Evolutionary conservation across 2,797 vertebrate genomes (phyloP).

Genomic region (Iguana delicatissima): DNA sequence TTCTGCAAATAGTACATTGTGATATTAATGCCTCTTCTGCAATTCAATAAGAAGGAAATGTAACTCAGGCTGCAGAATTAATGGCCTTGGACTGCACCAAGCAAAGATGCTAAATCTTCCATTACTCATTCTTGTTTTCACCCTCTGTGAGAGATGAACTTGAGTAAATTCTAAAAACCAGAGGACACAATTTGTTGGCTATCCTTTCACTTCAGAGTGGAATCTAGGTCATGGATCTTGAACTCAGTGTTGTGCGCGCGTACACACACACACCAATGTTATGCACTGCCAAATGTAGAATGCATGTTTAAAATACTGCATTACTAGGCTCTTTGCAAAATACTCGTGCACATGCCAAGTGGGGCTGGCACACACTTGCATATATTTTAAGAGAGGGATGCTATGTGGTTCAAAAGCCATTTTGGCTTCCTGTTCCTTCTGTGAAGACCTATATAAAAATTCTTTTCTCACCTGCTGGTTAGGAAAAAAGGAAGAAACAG

Average conservation of each 20-base stretch:
- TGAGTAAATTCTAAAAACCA: constrained; percentile 2
- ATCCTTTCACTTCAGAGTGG: constrained; percentile 34
- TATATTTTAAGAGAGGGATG: constrained; percentile 23
- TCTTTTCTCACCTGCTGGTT: constrained; percentile 44
- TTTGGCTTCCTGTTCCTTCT: constrained; percentile 48
- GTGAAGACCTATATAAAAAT: constrained; percentile 26
- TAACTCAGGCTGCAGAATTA: constrained; percentile 15
- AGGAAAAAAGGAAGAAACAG: constrained; percentile 40
- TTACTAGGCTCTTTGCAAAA: constrained; percentile 26
- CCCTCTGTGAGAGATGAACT: constrained; percentile 15
- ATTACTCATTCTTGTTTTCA: constrained; percentile 38
- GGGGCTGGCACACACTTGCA: constrained; percentile 27
- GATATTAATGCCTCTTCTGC: constrained; percentile 27
- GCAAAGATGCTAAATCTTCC: constrained; percentile 45
- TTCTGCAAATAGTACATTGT: neutral
- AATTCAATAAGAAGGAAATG: constrained; percentile 2
- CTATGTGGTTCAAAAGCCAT: constrained; percentile 46
- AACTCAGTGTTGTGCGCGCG: constrained; percentile 17
- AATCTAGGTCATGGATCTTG: constrained; percentile 59
- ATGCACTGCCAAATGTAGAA: constrained; percentile 38
- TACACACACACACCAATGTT: constrained; percentile 39
- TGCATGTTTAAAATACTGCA: constrained; percentile 13
- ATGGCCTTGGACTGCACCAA: neutral
- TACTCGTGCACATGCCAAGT: constrained; percentile 36
- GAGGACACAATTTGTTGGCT: constrained; percentile 49